Base-by-base conservation (phyloP, 2,113 vertebrate species). In the Pogona vitticeps region DNA sequence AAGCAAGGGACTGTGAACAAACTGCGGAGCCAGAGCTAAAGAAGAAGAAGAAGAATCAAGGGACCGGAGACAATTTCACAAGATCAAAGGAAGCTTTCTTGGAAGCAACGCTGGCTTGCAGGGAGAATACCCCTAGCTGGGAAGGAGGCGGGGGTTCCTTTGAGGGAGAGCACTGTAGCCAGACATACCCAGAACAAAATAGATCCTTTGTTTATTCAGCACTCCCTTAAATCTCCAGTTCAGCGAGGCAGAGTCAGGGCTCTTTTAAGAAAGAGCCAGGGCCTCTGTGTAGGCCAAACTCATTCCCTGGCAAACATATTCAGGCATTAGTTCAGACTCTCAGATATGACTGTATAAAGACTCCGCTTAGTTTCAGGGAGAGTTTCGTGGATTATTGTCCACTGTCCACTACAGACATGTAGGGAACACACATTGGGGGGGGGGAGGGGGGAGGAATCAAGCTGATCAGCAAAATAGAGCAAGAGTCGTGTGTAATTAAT, bases 1-100 rank as follows among this genome's bases (percentile, higher is more conserved):
- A 94, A 93, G 94, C 92, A 91, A 96, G 96, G 96, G 95, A 94
- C 90, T 83, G 96, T 96, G 36, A 82, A 86, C 94, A 97, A 96
- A 96, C 94, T 95, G 86, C 95, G 87, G 68, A 86, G 87, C 90
- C 79, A 82, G 89, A 85, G 61, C 88, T 46, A 6, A 8, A n/a
- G 28, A 58, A 33, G 61, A 23, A 46, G 65, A 33, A 83, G 86
- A 80, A 67, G 90, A 89, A 91, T 86, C 91, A 89, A 97, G 96
- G 95, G 96, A 96, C 63, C 93, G 93, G 91, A 95, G 96, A 90
- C 94, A 96, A 96, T 87, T 81, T 93, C 93, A 86, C 83, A 77
- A 86, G 81, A 91, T 85, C 83, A 91, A 94, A 94, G 56, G 76
- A 80, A 71, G 67, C 33, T 67, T 38, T 21, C 61, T 78, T 36